Evolutionary conservation across 2,888 invertebrate genomes (phyloP).

Genomic region (Amphipyra berbera): DNA sequence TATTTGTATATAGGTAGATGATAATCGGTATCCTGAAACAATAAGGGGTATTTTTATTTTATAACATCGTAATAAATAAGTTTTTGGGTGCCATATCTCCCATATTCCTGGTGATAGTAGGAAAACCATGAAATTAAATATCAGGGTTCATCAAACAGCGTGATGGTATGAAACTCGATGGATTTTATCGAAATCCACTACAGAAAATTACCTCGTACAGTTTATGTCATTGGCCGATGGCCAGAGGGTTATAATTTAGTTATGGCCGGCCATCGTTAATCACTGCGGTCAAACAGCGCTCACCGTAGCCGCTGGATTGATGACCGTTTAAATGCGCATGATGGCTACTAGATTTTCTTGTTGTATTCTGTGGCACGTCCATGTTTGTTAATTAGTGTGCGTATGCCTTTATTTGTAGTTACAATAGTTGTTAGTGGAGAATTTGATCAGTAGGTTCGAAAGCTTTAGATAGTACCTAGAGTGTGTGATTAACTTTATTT

Average conservation of each 20-base stretch:
- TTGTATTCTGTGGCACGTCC: slow-evolving; percentile 35
- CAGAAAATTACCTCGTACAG: slow-evolving; percentile 37
- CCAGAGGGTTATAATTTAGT: slow-evolving; percentile 60
- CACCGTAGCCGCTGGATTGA: slow-evolving; percentile 47
- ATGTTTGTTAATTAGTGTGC: slow-evolving; percentile 27
- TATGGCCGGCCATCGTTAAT: slow-evolving; percentile 56
- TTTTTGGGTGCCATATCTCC: too few species aligned
- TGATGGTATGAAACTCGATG: slow-evolving; percentile 10
- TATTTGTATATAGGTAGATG: too few species aligned
- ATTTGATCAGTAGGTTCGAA: neutral
- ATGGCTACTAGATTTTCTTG: slow-evolving; percentile 45
- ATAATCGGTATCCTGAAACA: too few species aligned
- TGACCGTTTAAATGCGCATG: slow-evolving; percentile 46
- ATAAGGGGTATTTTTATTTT: too few species aligned
- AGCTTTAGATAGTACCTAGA: neutral
- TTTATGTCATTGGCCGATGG: slow-evolving; percentile 48
- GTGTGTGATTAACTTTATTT: neutral
- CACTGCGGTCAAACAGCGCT: slow-evolving; percentile 54
- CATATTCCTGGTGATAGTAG: too few species aligned
- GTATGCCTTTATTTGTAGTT: neutral
- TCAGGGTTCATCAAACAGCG: neutral
- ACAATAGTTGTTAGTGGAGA: neutral
- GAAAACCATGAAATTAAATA: neutral
- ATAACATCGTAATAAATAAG: too few species aligned
- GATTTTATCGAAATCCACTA: slow-evolving; percentile 21